These are phyloP conservation scores for Symphodus melops DNA, from an alignment of 2,113 vertebrate species.

Conservation along the genomic window DNA sequence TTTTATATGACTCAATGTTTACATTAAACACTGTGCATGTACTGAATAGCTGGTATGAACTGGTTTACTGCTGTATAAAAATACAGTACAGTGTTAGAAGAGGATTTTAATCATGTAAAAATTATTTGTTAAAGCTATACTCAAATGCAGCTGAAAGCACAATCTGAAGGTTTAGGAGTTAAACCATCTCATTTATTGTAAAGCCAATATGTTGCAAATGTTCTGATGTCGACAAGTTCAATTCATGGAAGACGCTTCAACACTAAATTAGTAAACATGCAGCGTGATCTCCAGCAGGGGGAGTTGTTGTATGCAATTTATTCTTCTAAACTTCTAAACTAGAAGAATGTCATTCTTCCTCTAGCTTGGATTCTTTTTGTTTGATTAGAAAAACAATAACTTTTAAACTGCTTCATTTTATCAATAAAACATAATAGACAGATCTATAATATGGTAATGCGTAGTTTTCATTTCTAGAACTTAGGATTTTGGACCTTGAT, in stretches of 20 bases:
- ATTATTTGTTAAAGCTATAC: not conserved
- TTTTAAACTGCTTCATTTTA: not conserved
- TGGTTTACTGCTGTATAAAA: not conserved
- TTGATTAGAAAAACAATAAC: not conserved
- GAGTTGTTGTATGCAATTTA: slow-evolving; percentile 45
- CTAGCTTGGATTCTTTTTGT: not conserved
- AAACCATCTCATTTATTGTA: too few relatives aligned
- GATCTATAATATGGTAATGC: not conserved
- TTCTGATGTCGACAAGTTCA: not conserved
- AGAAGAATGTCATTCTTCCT: not conserved
- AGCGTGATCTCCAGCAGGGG: slow-evolving; percentile 61
- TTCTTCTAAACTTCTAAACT: not conserved
- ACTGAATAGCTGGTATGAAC: not conserved
- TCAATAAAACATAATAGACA: not conserved
- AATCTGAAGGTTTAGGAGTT: too few relatives aligned
- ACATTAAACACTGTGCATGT: not conserved
- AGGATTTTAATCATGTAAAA: not conserved
- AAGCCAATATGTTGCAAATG: too few relatives aligned
- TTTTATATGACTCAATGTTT: too few relatives aligned
- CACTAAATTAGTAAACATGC: too few relatives aligned
- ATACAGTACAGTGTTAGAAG: not conserved
- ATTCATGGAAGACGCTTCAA: not conserved
- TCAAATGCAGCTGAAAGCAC: not conserved
- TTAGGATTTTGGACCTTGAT: not conserved
- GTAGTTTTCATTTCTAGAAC: not conserved